These are phyloP conservation scores for Drosophila prolongata DNA, from an alignment of 2,888 invertebrate species.

Conservation along the genomic window DNA sequence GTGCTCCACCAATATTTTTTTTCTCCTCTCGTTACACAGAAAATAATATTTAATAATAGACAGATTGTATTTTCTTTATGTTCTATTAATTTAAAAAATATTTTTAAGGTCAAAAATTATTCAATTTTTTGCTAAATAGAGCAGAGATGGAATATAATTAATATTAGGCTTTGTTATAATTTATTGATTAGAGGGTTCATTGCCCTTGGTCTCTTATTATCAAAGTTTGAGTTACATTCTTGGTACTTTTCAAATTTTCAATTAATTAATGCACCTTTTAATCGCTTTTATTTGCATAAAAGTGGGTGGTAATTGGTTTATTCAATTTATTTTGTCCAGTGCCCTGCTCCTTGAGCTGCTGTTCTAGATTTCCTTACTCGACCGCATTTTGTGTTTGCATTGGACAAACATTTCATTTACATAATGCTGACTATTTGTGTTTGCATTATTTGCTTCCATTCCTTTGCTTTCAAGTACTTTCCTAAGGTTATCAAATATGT, in stretches of 20 bases:
- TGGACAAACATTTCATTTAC: constrained; percentile 76
- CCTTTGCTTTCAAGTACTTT: constrained; percentile 13
- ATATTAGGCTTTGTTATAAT: too few relatives aligned
- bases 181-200: too few relatives aligned
- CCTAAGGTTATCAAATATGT: constrained; percentile 55
- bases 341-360: constrained; percentile 19
- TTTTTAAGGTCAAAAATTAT: too few relatives aligned
- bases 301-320: constrained; percentile 21
- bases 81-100: too few relatives aligned
- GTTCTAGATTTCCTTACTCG: constrained; percentile 37
- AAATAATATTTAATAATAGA: background rate
- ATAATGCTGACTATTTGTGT: constrained; percentile 70
- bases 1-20: constrained; percentile 12
- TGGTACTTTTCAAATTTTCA: too few relatives aligned
- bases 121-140: too few relatives aligned
- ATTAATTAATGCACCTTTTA: too few relatives aligned
- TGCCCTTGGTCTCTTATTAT: too few relatives aligned
- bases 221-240: too few relatives aligned
- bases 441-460: constrained; percentile 59
- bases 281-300: constrained; percentile 6
- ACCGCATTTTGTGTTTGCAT: constrained; percentile 49
- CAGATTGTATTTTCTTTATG: too few relatives aligned
- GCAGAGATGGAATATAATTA: too few relatives aligned
- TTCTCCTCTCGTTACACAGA: constrained; percentile 3
- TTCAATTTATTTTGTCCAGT: constrained; percentile 23